Base-by-base conservation (phyloP, 1,140 invertebrate genomes). In the Calephelis virginiensis region DNA sequence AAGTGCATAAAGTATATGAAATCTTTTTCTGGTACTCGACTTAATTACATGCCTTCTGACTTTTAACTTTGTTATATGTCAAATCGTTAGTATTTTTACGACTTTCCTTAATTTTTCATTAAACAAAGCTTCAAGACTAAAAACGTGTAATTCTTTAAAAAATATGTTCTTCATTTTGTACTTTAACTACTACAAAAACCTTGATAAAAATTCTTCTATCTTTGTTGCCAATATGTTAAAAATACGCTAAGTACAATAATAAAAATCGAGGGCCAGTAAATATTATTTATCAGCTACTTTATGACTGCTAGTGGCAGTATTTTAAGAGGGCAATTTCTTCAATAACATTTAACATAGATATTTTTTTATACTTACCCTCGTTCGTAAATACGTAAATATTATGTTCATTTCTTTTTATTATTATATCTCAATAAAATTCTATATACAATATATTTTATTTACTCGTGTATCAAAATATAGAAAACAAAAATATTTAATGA, bases 351-450 rank as follows among this genome's bases (percentile, higher is more conserved):
- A 59, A 53, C 9, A n/a, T 12, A 11, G 37, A 38, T 56, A 28
- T 17, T 56, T 28, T 28, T 37, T 10, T 6, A 37, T 37, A 37
- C 11, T 10, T 11, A 53, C 14, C 50, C 12, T 56, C 37, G 40
- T 14, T 12, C 37, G 53, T 56, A 56, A 56, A 56, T 56, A 53
- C 5, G 14, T 53, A 37, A 56, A 56, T 56, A 56, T 56, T 38
- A 28, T 56, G 28, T 4, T 28, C 28, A 37, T n/a, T 9, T 28
- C 9, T 56, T 28, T 12, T 7, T 7, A 10, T 53, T 28, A 9
- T 56, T 56, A 8, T 5, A 8, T 56, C 12, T 56, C 10, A 37
- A 12, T 56, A 56, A 37, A 56, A 56, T 28, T 12, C 28, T 56
- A 56, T 56, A 11, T 56, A 56, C 53, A 56, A 43, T 56, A 56